Evolutionary conservation across 2,797 vertebrate species (phyloP).

Genomic region (Anguilla marmorata): DNA sequence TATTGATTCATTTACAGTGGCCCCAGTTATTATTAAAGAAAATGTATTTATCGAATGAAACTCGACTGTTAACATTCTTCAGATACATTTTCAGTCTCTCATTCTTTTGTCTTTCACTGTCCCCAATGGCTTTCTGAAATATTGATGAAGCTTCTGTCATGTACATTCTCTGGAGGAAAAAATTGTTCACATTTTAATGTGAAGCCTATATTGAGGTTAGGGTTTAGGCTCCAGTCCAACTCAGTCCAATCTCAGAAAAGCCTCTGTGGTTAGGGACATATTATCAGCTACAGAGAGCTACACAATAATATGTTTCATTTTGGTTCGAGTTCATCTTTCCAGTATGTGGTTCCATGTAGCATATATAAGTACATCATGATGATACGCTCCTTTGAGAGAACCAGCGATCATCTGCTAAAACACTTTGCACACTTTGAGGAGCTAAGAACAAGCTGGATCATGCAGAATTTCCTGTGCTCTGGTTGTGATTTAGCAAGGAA

Average conservation of each 20-base stretch:
- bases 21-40: background rate
- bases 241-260: background rate
- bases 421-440: background rate
- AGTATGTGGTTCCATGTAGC: background rate
- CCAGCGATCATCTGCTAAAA: background rate
- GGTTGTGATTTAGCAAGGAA: background rate
- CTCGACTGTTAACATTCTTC: background rate
- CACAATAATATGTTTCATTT: background rate
- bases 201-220: background rate
- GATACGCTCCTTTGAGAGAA: background rate
- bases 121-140: background rate
- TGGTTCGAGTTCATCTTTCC: background rate
- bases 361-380: background rate
- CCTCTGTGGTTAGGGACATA: background rate
- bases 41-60: background rate
- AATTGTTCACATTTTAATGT: conserved; percentile 10
- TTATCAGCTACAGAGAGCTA: background rate
- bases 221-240: background rate
- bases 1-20: background rate
- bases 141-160: conserved; percentile 14
- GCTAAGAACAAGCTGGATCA: background rate
- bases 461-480: background rate
- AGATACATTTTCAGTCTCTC: background rate
- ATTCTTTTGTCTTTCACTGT: conserved; percentile 1
- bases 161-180: background rate